Base-by-base conservation (phyloP, 2,888 invertebrate species). In the Brenthis daphne region DNA sequence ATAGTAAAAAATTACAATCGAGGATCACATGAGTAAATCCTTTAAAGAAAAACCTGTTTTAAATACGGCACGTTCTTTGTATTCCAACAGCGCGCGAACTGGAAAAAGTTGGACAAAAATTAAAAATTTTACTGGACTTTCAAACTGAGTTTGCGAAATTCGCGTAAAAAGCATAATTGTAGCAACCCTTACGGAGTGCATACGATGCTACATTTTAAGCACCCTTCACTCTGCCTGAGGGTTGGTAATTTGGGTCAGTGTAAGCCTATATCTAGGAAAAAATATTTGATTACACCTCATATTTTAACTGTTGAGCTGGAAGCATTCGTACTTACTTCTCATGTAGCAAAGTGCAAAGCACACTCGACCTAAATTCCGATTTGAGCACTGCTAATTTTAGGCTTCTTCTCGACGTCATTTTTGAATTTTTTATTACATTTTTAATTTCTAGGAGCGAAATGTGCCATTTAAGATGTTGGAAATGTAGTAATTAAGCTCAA, bases 241-340 rank as follows among this genome's bases (percentile, higher is more conserved):
- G 84, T 76, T 77, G 73, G 82, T 85, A 84, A 88, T 89, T 87
- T 85, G 83, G 89, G 89, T 88, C 89, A 88, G 84, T 69, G 69
- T 64, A 70, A 72, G 77, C 76, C 64, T 75, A 65, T 72, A 68
- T 71, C 67, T 70, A 78, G 37, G 37, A 57, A 50, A 56, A 16
- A 11, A 8, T 20, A 20, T 56, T 63, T 58, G 37, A 66, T 66
- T 66, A 50, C 29, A 63, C 50, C 57, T 64, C 64, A 64, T 47
- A 57, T 68, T 57, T 57, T 64, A 57, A 57, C 63, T 63, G 57
- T 57, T 57, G 57, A 66, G n/a, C 51, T 37, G 61, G 37, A 67
- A 63, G 43, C 50, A 55, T 56, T 67, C 50, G 33, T 70, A 65
- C 64, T 65, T 68, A 70, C 58, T 68, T 61, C 56, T 54, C 56